Base-by-base conservation (phyloP, 1,140 invertebrate genomes). In the Trachymyrmex cornetzi region DNA sequence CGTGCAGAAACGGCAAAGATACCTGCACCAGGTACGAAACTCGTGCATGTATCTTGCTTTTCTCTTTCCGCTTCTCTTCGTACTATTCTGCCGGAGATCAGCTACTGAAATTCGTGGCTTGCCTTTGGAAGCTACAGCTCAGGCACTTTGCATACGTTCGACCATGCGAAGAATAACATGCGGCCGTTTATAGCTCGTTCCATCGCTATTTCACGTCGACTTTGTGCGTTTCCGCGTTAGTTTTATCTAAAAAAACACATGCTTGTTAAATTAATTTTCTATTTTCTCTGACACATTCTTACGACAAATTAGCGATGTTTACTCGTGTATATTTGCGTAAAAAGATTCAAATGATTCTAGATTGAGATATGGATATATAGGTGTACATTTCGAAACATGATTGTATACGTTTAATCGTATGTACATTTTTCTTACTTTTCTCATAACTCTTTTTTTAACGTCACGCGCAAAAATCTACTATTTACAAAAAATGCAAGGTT, bases 111-210 rank as follows among this genome's bases (percentile, higher is more conserved):
- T 81, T 88, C 79, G 71, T 81, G 55, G 77, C 11, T 80, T 79
- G 38, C 55, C 59, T 87, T 67, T 53, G 24, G 34, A 84, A 77
- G 38, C 59, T 22, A 53, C 59, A 69, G 16, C 71, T 27, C 53
- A 71, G 27, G 57, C 57, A 55, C 38, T 91, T 91, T 91, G 86
- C 90, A 91, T 91, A 84, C 85, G 82, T 55, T 91, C 50, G 69
- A 74, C 64, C 22, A 61, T 61, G 75, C 38, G 69, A 50, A 64
- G 87, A 88, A 89, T 89, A 89, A 89, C 84, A 77, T 30, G 84
- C 48, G 67, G 74, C 69, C 22, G 82, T 63, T 50, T 61, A 66
- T 30, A 79, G 59, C 59, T 71, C 80, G 57, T 75, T 75, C n/a
- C 27, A 61, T n/a, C 34, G n/a, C 19, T 61, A 84, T 84, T 84